Conservation (phyloP, 2,888 invertebrate species). For the Mesoligia furuncula region DNA sequence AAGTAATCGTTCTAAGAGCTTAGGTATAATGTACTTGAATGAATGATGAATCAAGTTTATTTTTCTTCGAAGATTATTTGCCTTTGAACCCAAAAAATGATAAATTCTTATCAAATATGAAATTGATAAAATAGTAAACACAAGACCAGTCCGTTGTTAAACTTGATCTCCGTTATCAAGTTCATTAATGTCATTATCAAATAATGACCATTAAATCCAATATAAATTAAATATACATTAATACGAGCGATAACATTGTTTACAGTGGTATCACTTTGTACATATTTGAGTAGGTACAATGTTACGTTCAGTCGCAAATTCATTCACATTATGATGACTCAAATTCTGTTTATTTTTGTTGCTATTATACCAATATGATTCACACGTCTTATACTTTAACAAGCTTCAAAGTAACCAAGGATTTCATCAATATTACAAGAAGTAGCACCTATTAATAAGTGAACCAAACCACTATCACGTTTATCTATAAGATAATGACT, state of each 20-base stretch:
- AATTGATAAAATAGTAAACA: conserved; percentile 46
- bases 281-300: conserved; percentile 63
- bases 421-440: conserved; percentile 30
- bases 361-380: conserved; percentile 50
- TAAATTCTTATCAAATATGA: conserved; percentile 7
- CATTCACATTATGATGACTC: conserved; percentile 72
- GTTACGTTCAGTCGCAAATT: conserved; percentile 65
- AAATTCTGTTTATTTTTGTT: conserved; percentile 70
- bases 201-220: conserved; percentile 50
- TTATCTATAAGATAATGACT: conserved; percentile 78
- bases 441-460: conserved; percentile 47
- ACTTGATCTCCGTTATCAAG: conserved; percentile 50
- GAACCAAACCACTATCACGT: conserved; percentile 84
- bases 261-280: conserved; percentile 71
- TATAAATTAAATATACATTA: conserved; percentile 54
- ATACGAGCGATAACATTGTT: conserved; percentile 72
- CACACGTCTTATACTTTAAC: conserved; percentile 28
- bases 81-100: not conserved
- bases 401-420: conserved; percentile 12
- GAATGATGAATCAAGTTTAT: not conserved
- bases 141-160: conserved; percentile 26
- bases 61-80: not conserved
- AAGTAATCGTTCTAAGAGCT: not conserved
- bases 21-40: not conserved
- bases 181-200: conserved; percentile 58